Evolutionary conservation across 1,140 invertebrate species (phyloP).

Genomic region (Elysia chlorotica): DNA sequence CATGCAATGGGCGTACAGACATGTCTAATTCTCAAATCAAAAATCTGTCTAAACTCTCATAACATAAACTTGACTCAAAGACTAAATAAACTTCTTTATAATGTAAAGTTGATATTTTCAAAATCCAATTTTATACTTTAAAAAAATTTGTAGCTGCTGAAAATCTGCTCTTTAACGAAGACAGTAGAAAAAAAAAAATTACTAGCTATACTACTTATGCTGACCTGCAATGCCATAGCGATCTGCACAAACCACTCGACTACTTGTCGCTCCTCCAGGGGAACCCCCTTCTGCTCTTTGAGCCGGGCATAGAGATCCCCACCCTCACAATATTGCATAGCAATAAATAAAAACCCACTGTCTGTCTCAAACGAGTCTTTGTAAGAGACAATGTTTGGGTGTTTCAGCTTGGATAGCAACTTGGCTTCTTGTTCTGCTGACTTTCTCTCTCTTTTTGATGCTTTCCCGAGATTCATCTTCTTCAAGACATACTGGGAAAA

Average conservation of each 20-base stretch:
- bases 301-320: constrained; percentile 65
- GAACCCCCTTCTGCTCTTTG: constrained; percentile 62
- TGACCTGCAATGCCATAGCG: constrained; percentile 65
- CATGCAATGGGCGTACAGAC: no score
- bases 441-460: constrained; percentile 60
- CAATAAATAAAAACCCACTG: constrained; percentile 64
- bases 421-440: constrained; percentile 64
- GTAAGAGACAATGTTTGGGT: constrained; percentile 67
- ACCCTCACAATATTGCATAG: constrained; percentile 67
- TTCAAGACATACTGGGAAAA: constrained; percentile 65
- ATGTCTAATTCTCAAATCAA: no score
- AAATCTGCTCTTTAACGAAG: no score
- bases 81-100: no score
- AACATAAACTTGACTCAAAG: no score
- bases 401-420: constrained; percentile 64
- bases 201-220: no score
- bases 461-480: constrained; percentile 62
- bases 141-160: no score
- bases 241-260: constrained; percentile 69
- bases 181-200: no score
- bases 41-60: no score
- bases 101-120: no score
- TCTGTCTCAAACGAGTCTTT: constrained; percentile 64
- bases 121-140: no score
- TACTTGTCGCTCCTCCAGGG: constrained; percentile 62